phyloP scores from a whole-genome alignment of 2,888 invertebrate genomes.

The Oeneis ivallda region DNA sequence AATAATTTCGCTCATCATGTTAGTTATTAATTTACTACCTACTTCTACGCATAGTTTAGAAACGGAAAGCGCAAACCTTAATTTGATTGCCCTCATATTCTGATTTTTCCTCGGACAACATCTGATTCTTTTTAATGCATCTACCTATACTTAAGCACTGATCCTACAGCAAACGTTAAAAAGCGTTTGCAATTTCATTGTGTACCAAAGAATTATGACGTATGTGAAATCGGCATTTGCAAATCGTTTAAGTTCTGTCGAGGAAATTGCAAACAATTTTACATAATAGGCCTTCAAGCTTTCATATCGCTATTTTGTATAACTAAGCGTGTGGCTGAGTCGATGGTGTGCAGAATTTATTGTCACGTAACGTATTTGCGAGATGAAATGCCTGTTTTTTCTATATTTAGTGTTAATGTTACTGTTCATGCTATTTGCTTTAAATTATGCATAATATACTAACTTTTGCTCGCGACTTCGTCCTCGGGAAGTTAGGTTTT shows the following conservation, averaged over 20 bases:
- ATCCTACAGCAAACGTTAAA: constrained; percentile 64
- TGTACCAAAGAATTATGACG: constrained; percentile 78
- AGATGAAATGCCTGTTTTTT: constrained; percentile 19
- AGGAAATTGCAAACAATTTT: constrained; percentile 78
- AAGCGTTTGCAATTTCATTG: constrained; percentile 77
- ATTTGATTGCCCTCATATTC: no score
- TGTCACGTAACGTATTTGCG: constrained; percentile 25
- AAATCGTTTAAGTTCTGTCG: constrained; percentile 75
- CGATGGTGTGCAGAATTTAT: constrained; percentile 30
- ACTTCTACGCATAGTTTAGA: no score
- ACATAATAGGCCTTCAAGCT: constrained; percentile 68
- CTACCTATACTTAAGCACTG: constrained; percentile 1
- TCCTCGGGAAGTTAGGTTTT: no score
- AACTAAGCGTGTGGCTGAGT: constrained; percentile 46
- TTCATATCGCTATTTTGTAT: constrained; percentile 49
- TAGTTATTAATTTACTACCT: no score
- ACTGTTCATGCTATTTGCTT: constrained; percentile 1
- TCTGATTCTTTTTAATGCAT: neutral
- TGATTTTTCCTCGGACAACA: neutral
- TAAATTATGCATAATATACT: neutral
- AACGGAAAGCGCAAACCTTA: no score
- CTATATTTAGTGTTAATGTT: constrained; percentile 10
- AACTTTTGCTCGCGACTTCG: no score
- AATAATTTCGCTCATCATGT: no score
- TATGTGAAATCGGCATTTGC: constrained; percentile 78